Base-by-base conservation (phyloP, 2,113 vertebrate genomes). In the Coryphaenoides rupestris region DNA sequence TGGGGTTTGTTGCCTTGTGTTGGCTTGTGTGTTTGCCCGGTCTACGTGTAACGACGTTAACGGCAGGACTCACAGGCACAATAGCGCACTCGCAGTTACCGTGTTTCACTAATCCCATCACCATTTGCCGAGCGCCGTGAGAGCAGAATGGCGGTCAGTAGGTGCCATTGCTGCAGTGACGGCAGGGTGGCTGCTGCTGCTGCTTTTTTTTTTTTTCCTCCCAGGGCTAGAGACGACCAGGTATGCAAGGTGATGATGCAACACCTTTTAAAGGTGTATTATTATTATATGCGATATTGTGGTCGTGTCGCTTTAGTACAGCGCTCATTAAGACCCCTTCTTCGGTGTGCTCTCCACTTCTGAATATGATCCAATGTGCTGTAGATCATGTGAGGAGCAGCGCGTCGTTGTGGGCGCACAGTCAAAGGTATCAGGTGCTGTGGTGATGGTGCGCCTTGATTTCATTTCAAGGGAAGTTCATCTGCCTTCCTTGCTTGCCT, bases 181-280 rank as follows among this genome's bases (percentile, higher is more conserved):
- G 89, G 87, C 84, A 85, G 89, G 88, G 85, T 76, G 71, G 86
- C 63, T 69, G 78, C 57, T 47, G 69, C 66, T 66, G 52, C 15
- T n/a, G n/a, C n/a, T n/a, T n/a, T n/a, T n/a, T n/a, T n/a, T n/a
- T n/a, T n/a, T n/a, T n/a, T n/a, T n/a, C n/a, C n/a, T 50, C 58
- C 68, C 54, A 84, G 83, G 74, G 70, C n/a, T 22, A 70, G 74
- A 80, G 78, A 84, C 79, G 70, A 81, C 84, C 88, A 91, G 89
- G 89, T 90, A 87, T 72, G 82, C 83, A 85, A 90, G 89, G 91
- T 91, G 90, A 90, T 89, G 86, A 90, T 89, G 86, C 85, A 87
- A 90, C 89, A 90, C 89, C 87, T 91, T 68, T 79, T 63, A 83
- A 89, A 88, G 88, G n/a, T n/a, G n/a, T n/a, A n/a, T n/a, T n/a